Conservation (phyloP, 2,113 vertebrate species). For the Haplotaxodon microlepis region DNA sequence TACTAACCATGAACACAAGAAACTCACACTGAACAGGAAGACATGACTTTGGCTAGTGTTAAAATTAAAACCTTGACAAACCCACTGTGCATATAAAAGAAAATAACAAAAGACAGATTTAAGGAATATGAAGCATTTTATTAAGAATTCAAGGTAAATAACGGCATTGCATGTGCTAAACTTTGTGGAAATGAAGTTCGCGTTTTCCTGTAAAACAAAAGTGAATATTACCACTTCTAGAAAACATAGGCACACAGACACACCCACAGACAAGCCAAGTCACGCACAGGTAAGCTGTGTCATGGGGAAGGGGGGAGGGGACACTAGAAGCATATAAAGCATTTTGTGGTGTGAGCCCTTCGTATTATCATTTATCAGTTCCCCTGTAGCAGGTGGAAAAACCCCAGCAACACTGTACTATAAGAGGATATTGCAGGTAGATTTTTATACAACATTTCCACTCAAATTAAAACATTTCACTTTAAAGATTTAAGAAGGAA, state of each 20-base stretch:
- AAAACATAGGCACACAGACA: neutral
- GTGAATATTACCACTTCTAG: neutral
- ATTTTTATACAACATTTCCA: neutral
- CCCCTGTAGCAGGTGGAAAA: rapidly evolving
- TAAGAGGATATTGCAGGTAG: neutral
- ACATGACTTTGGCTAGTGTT: neutral
- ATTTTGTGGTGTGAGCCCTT: rapidly evolving
- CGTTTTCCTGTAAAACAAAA: neutral
- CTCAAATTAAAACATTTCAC: neutral
- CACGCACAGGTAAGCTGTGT: neutral
- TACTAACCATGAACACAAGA: rapidly evolving
- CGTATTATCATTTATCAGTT: rapidly evolving
- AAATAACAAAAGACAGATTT: neutral
- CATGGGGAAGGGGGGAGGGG: neutral
- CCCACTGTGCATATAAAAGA: neutral
- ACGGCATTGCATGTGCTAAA: neutral
- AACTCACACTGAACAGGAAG: neutral
- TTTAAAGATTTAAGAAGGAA: neutral
- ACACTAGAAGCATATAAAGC: neutral
- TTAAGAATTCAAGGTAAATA: neutral
- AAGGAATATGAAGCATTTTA: neutral
- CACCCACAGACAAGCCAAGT: neutral
- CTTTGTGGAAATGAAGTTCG: neutral
- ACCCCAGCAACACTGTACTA: neutral
- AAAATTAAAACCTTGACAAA: neutral